Evolutionary conservation across 2,888 invertebrate species (phyloP), one percentile per base, ranked within the genome.

Genomic region (Agrochola lota): DNA sequence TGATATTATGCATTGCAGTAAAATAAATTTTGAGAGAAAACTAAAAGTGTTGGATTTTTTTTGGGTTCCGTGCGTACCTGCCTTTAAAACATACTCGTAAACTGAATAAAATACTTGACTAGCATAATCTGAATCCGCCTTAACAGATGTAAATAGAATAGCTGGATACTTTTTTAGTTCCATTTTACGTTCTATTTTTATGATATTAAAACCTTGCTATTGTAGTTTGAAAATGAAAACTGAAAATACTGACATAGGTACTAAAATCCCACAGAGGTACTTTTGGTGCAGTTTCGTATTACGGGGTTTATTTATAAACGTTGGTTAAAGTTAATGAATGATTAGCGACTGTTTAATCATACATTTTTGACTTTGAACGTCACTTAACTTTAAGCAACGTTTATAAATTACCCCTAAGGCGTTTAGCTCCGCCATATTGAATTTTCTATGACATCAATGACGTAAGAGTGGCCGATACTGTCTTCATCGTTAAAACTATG

Each of bases 31-130:
- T 9, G 5, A 68, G 11, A n/a, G 11, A 69, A 69, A 55, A 55
- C 35, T n/a, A 59, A 43, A 63, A 26, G 17, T 3, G 43, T 62
- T 2, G 20, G 3, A 26, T 30, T 9, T 1, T 40, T 35, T 46
- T 8, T 52, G 43, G 20, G 20, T 52, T 55, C 43, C 83, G 69
- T 83, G 83, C 23, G 43, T 64, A 83, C 26, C 12, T 4, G 23
- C 46, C 82, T 76, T 79, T 75, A 75, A 75, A 82, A 75, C 59
- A 46, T 55, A 79, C 76, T 81, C 78, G 62, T 76, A 77, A 83
- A 68, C 63, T 83, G 77, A 83, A 83, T 83, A 77, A 83, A 77
- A 83, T 70, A 80, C 64, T 77, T 64, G 63, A 83, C 59, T 77
- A 59, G 77, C 59, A 77, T 80, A 80, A 80, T 80, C 64, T 80